Evolutionary conservation across 2,888 invertebrate genomes (phyloP).

Genomic region (Oscheius onirici): DNA sequence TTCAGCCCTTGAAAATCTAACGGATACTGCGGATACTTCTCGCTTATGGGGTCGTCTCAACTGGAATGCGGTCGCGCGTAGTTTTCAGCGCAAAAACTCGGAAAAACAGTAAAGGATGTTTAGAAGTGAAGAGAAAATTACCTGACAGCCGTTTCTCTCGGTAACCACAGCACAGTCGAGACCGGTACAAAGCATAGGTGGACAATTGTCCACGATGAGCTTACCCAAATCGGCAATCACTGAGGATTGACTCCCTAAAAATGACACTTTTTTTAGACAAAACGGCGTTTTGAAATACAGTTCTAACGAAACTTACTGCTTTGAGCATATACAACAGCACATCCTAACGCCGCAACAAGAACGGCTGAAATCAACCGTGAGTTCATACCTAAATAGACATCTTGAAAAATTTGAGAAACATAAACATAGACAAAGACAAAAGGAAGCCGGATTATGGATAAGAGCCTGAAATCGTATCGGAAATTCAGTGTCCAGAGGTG

Average conservation of each 20-base stretch:
- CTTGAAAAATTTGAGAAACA: neutral
- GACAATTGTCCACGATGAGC: slow-evolving; percentile 71
- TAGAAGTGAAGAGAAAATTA: slow-evolving; percentile 30
- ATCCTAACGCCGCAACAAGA: slow-evolving; percentile 16
- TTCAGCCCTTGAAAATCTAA: neutral
- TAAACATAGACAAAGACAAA: neutral
- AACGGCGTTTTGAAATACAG: neutral
- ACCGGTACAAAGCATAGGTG: slow-evolving; percentile 71
- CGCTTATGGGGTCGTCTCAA: slow-evolving; percentile 14
- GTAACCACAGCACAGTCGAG: slow-evolving; percentile 71
- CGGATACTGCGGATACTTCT: neutral
- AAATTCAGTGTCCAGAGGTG: slow-evolving; percentile 15
- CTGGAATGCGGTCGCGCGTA: slow-evolving; percentile 25
- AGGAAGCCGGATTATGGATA: neutral
- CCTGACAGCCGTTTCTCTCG: slow-evolving; percentile 71
- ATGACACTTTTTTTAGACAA: neutral
- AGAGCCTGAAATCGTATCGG: neutral
- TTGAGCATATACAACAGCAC: slow-evolving; percentile 26
- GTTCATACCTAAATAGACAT: slow-evolving; percentile 9
- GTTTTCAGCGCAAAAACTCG: neutral
- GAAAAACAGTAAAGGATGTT: neutral
- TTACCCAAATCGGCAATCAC: slow-evolving; percentile 70
- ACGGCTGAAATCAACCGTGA: slow-evolving; percentile 26
- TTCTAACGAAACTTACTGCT: slow-evolving; percentile 1
- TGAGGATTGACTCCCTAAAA: slow-evolving; percentile 55